Percentiles rank a stretch among this genome's conserved stretches.
Conservation (phyloP, 2,797 vertebrate genomes). For the Agapornis canus region DNA sequence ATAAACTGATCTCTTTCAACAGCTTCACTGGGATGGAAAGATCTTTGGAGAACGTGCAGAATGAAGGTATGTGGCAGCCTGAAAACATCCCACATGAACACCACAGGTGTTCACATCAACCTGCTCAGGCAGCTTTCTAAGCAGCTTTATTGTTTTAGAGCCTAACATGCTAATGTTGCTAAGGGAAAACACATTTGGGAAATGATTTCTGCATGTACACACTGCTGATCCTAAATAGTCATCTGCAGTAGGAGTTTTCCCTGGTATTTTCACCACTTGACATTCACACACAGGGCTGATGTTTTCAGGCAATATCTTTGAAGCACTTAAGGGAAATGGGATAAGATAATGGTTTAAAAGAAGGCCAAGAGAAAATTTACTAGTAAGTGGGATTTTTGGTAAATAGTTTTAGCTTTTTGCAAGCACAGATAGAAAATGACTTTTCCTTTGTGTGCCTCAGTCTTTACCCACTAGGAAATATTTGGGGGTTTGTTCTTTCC, state of each 20-base stretch:
- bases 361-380: not conserved
- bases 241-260: not conserved
- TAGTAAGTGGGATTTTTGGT: not conserved
- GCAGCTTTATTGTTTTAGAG: not conserved
- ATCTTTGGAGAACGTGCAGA: not conserved
- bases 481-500: not conserved
- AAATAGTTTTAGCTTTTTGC: not conserved
- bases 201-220: not conserved
- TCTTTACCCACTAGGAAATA: not conserved
- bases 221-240: not conserved
- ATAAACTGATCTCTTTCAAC: not conserved
- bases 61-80: constrained; percentile 8
- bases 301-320: not conserved
- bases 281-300: not conserved
- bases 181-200: not conserved
- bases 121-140: not conserved
- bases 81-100: not conserved
- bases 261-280: not conserved
- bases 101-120: not conserved
- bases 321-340: not conserved
- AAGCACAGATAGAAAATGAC: not conserved
- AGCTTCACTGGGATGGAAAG: not conserved
- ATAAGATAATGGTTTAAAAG: not conserved
- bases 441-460: not conserved
- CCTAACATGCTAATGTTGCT: not conserved